Evolutionary conservation across 2,797 vertebrate species (phyloP), one percentile per base, ranked within the genome.

Genomic region (Macroramphosus scolopax): DNA sequence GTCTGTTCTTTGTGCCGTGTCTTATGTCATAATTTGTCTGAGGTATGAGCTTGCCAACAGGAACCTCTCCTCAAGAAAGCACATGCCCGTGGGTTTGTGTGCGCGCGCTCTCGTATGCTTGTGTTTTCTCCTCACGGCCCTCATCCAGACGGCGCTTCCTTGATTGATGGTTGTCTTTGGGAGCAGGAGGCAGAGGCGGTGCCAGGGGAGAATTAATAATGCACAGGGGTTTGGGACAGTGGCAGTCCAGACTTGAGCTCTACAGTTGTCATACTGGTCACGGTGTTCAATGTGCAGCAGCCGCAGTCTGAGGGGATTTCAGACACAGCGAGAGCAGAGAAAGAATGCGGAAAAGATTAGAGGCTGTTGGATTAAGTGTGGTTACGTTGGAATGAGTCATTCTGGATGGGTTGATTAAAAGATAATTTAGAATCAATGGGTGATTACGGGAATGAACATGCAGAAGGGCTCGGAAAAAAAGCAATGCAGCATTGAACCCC

Each of bases 1-100:
- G 77, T 63, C n/a, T n/a, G n/a, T n/a, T n/a, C n/a, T n/a, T n/a
- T n/a, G n/a, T n/a, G n/a, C n/a, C n/a, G n/a, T n/a, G n/a, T n/a
- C n/a, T n/a, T n/a, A n/a, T n/a, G 81, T 81, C 81, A 82, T 81
- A 69, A 78, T 83, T 77, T 73, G 63, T 60, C 64, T 71, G 72
- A 57, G 18, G 51, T 55, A 11, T 36, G 24, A n/a, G n/a, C 71
- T 72, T 61, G 61, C 77, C 65, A 77, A 60, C 39, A 66, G 43
- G 38, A 79, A 63, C 51, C 47, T 68, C 52, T 44, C 35, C 71
- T 69, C 34, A 77, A 57, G 1, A 44, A 62, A 66, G 54, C 28
- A 22, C 29, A 34, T 50, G 44, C 7, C 5, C n/a, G 20, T 26
- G 36, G 8, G 10, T 31, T 26, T 45, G 28, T 51, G 28, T 46